Percentiles rank a stretch among this genome's conserved stretches.
Evolutionary conservation across 2,113 vertebrate genomes (phyloP).

Genomic region (Athene cunicularia): DNA sequence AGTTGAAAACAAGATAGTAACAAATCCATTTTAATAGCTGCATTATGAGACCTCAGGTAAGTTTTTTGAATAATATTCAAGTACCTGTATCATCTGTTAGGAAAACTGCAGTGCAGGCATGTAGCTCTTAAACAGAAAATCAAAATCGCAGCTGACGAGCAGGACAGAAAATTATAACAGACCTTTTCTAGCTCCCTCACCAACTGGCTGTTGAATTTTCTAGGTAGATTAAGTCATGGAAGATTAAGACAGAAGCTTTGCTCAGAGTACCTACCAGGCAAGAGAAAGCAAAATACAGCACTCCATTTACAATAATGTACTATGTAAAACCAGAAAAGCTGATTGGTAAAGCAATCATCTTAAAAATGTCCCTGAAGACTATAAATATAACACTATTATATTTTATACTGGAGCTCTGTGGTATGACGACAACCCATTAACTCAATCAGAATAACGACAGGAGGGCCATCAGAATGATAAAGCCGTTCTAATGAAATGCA

Average conservation of each 20-base stretch:
- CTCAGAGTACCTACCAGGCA: slow-evolving; percentile 37
- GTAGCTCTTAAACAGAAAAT: slow-evolving; percentile 28
- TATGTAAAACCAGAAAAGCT: slow-evolving; percentile 66
- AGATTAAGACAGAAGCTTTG: slow-evolving; percentile 72
- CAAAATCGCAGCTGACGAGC: slow-evolving; percentile 26
- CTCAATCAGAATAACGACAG: slow-evolving; percentile 66
- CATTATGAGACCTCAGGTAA: neutral
- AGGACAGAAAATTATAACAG: slow-evolving; percentile 47
- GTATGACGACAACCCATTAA: slow-evolving; percentile 62
- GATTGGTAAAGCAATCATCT: slow-evolving; percentile 72
- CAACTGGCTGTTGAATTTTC: slow-evolving; percentile 60
- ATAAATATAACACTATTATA: slow-evolving; percentile 60
- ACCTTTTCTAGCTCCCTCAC: slow-evolving; percentile 12
- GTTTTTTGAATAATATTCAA: slow-evolving; percentile 4
- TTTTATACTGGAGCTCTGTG: slow-evolving; percentile 44
- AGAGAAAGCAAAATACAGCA: slow-evolving; percentile 55
- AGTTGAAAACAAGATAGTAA: neutral
- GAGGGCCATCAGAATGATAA: slow-evolving; percentile 69
- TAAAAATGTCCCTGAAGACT: slow-evolving; percentile 58
- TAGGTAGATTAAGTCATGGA: slow-evolving; percentile 71
- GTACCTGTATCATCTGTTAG: slow-evolving; percentile 72
- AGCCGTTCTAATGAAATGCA: slow-evolving; percentile 73
- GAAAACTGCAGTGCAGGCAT: slow-evolving; percentile 24
- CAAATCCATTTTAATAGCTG: neutral
- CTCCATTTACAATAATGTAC: slow-evolving; percentile 48